Evolutionary conservation across 2,113 vertebrate species (phyloP).

Genomic region (Lycocorax pyrrhopterus): DNA sequence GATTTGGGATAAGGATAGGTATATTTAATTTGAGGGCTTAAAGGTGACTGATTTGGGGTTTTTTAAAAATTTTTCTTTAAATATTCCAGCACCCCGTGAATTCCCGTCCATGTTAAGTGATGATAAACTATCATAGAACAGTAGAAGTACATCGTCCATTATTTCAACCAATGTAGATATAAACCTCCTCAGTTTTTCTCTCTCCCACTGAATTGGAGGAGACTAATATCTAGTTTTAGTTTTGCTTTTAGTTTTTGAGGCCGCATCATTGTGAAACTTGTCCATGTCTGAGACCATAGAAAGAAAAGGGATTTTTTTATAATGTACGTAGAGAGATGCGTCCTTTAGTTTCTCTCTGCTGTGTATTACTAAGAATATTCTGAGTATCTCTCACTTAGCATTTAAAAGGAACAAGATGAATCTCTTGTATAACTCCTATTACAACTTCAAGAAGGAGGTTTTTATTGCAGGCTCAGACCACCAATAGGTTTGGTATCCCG

Average conservation of each 20-base stretch:
- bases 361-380: neutral
- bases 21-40: neutral
- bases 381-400: neutral
- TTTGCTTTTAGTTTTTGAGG: neutral
- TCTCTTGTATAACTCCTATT: neutral
- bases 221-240: neutral
- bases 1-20: neutral
- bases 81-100: neutral
- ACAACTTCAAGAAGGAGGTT: neutral
- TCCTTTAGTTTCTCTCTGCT: neutral
- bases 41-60: neutral
- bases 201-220: neutral
- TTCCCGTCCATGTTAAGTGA: neutral
- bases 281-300: neutral
- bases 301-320: neutral
- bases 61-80: neutral
- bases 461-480: neutral
- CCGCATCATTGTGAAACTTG: neutral
- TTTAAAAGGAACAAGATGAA: neutral
- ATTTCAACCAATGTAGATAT: neutral
- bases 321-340: neutral
- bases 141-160: neutral
- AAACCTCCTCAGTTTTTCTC: neutral
- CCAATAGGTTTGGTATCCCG: neutral
- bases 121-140: neutral